Evolutionary conservation across 2,888 invertebrate genomes (phyloP).

Genomic region (Caradrina kadenii): DNA sequence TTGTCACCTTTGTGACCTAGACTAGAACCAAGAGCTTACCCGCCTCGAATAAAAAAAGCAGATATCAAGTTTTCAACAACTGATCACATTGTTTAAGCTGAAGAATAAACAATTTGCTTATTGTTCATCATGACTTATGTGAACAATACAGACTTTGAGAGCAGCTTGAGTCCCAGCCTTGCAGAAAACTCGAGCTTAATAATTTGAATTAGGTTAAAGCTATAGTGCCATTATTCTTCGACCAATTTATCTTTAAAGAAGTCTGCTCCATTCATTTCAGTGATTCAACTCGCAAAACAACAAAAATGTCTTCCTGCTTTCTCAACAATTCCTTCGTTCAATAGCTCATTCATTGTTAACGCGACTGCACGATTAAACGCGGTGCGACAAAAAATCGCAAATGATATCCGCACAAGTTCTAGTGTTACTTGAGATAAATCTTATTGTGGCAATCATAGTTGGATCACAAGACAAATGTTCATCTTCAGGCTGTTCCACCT

Average conservation of each 20-base stretch:
- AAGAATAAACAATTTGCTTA: background rate
- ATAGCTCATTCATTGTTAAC: constrained; percentile 72
- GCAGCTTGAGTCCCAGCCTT: background rate
- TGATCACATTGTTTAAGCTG: too few species aligned
- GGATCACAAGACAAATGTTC: constrained; percentile 20
- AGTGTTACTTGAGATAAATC: constrained; percentile 80
- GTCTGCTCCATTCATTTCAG: constrained; percentile 58
- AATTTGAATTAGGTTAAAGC: background rate
- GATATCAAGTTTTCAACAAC: too few species aligned
- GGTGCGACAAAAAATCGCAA: constrained; percentile 72
- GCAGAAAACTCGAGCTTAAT: background rate
- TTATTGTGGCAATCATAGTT: constrained; percentile 72
- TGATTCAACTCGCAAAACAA: constrained; percentile 68
- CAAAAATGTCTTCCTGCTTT: constrained; percentile 73
- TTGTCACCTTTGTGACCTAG: too few species aligned
- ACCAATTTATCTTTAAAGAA: background rate
- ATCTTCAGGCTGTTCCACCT: constrained; percentile 11
- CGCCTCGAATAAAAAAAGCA: too few species aligned
- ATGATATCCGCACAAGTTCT: constrained; percentile 83
- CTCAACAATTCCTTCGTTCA: constrained; percentile 67
- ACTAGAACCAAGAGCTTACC: too few species aligned
- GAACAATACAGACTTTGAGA: background rate
- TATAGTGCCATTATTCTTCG: background rate
- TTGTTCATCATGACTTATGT: background rate
- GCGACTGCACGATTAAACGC: constrained; percentile 72